Base-by-base conservation (phyloP, 2,888 invertebrate species). In the Acronicta aceris region DNA sequence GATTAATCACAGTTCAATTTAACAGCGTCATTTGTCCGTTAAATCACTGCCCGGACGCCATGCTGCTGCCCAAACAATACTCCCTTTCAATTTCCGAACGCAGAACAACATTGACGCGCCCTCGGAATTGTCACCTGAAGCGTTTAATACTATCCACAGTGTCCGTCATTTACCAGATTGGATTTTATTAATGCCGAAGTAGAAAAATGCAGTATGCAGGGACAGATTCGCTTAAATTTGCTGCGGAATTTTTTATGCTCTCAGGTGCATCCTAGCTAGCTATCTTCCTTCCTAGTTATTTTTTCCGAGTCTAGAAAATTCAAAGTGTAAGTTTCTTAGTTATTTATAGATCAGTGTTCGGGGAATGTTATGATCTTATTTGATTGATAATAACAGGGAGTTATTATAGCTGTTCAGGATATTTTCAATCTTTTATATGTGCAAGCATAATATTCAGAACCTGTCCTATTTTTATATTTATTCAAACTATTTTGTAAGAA, bases 81-180 rank as follows among this genome's bases (percentile, higher is more conserved):
- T 15, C 55, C 41, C 15, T 42, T 48, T 56, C 21, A 48, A 48
- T 56, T 42, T 42, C 6, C 33, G 21, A 45, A 49, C 7, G 16
- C 17, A 17, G 36, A 55, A 27, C 51, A 43, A 17, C 38, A 17
- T 48, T 55, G 48, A 41, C 48, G n/a, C 33, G 10, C 64, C 63
- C 63, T 46, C 12, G 53, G 50, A 16, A 16, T 36, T n/a, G 21
- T 15, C 21, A 66, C 60, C 55, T 25, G 54, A 40, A 45, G 70
- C 64, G 50, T 54, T 68, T 41, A 59, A 50, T 38, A 38, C 38
- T n/a, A 38, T 59, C 17, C 40, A 47, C 6, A 4, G 5, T 36
- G 13, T 40, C 46, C 42, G 63, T 50, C 49, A 46, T 42, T 48
- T 43, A 21, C 49, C 36, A 48, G 49, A 49, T 53, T 42, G 51